Conservation (phyloP, 2,888 invertebrate species). For the Cryptosula pallasiana region DNA sequence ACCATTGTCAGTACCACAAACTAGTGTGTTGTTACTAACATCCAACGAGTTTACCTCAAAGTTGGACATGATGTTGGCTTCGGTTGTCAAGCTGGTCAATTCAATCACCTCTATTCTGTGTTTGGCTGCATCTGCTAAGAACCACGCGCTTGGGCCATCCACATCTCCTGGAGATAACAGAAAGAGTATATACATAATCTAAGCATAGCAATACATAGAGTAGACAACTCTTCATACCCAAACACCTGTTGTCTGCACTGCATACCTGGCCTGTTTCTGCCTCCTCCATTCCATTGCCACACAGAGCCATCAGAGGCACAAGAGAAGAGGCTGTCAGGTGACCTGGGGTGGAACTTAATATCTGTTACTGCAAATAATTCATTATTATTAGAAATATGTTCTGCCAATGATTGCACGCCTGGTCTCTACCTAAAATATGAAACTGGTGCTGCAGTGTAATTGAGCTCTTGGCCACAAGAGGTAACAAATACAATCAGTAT, state of each 20-base stretch:
- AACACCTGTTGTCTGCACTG: no score
- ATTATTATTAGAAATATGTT: no score
- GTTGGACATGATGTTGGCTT: neutral
- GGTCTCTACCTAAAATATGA: no score
- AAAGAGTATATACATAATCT: no score
- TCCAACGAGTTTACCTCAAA: conserved; percentile 69
- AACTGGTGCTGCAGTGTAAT: no score
- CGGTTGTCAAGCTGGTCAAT: neutral
- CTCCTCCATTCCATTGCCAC: conserved; percentile 69
- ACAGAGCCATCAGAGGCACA: conserved; percentile 76
- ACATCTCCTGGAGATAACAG: no score
- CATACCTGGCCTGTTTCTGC: neutral
- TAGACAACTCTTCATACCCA: no score
- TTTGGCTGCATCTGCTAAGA: conserved; percentile 14
- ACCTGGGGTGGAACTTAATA: conserved; percentile 77
- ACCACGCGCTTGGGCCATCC: neutral
- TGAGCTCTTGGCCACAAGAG: no score
- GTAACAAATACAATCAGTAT: no score
- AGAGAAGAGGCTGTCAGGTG: conserved; percentile 77
- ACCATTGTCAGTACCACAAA: conserved; percentile 84
- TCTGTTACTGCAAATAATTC: conserved; percentile 63
- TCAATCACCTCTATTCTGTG: conserved; percentile 15
- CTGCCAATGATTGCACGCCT: no score
- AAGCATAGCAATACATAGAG: no score
- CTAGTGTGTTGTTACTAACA: conserved; percentile 66